Conservation (phyloP, 2,888 invertebrate species). For the Torymus aiolomorphi region DNA sequence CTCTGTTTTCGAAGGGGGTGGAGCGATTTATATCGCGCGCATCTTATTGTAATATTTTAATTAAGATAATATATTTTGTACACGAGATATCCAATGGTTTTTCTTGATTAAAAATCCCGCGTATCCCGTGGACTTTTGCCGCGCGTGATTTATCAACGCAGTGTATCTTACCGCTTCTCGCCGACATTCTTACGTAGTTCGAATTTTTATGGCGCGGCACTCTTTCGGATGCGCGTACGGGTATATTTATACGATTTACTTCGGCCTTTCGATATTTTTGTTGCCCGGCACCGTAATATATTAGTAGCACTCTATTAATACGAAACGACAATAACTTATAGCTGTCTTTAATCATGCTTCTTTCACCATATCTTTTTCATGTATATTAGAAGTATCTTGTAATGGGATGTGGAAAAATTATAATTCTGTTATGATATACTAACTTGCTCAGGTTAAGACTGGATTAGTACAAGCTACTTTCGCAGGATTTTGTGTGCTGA, state of each 20-base stretch:
- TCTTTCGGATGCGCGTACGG: no score
- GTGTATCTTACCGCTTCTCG: conserved; percentile 11
- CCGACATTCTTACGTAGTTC: conserved; percentile 4
- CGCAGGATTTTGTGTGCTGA: no score
- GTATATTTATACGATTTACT: no score
- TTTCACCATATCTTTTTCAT: neutral
- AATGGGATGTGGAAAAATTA: neutral
- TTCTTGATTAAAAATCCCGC: conserved; percentile 40
- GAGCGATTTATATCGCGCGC: conserved; percentile 21
- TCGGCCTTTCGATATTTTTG: no score
- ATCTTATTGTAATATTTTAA: conserved; percentile 52
- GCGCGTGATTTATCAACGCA: conserved; percentile 27
- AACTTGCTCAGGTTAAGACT: no score
- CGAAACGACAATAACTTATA: conserved; percentile 10
- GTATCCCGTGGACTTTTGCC: neutral
- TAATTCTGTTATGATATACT: no score
- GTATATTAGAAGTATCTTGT: neutral
- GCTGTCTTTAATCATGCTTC: conserved; percentile 5
- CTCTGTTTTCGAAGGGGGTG: neutral
- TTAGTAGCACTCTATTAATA: neutral
- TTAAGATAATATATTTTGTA: conserved; percentile 47
- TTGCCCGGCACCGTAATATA: neutral
- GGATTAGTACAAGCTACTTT: no score
- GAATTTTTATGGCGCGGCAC: neutral
- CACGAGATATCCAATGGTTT: conserved; percentile 17